Base-by-base conservation (phyloP, 2,888 invertebrate species). In the Nephrotoma guestfalica region DNA sequence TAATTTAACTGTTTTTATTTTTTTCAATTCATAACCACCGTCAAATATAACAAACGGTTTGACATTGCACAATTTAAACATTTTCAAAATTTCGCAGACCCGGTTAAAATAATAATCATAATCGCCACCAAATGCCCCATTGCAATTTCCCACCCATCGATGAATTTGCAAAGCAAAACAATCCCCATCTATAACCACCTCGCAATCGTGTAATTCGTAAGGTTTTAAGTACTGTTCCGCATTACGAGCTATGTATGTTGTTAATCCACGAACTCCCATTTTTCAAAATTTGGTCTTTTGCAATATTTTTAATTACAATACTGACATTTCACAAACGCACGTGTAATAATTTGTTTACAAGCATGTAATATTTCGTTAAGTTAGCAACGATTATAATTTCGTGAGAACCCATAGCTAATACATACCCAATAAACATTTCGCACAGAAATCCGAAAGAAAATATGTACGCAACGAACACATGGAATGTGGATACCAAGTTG, bases 201-300 rank as follows among this genome's bases (percentile, higher is more conserved):
- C 93, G 15, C 94, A 93, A 89, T 96, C 93, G 88, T 95, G 94
- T 7, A 97, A 92, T 87, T 94, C 92, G 89, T 93, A 93, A 7
- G 93, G 90, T 89, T 94, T 93, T 85, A 97, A 92, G 89, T 94
- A 96, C 57, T 92, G 90, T 88, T 94, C 93, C 42, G 95, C 93
- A 89, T 94, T 93, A 88, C 92, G 92, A 45, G 94, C 93, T 87
- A 97, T 95, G 88, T 94, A 97, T 0, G 96, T 95, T 13, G 97
- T 97, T 87, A 98, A 92, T 57, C 98, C 98, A 86, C 94, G 93
- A 6, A 98, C 95, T 9, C 98, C 98, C 98, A 98, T 96, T 11
- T 5, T 47, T 47, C 30, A 2, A 30, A 84, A n/a, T 40, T 40
- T 15, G 1, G 15, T 6, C 15, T 71, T 71, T 7, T 9, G 71